Evolutionary conservation across 1,140 invertebrate genomes (phyloP).

Genomic region (Hormaphis cornu): DNA sequence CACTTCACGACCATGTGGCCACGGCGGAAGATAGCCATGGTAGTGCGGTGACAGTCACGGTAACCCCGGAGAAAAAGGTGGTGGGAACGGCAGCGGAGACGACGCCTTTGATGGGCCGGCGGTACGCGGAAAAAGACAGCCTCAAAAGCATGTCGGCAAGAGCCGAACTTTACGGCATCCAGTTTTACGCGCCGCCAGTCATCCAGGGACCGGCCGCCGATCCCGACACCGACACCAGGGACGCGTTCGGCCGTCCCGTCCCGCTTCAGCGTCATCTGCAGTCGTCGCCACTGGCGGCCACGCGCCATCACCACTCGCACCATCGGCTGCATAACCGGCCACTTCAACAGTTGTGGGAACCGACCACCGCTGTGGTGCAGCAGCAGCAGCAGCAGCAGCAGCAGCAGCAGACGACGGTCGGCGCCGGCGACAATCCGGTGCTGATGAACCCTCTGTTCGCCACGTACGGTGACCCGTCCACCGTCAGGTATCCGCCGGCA

Average conservation of each 20-base stretch:
- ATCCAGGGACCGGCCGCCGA: neutral
- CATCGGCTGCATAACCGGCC: neutral
- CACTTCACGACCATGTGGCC: neutral
- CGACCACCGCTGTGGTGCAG: neutral
- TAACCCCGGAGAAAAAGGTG: neutral
- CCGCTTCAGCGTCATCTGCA: neutral
- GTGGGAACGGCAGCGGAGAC: neutral
- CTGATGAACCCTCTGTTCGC: neutral
- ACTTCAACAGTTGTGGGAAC: neutral
- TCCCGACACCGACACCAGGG: neutral
- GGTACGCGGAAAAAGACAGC: conserved; percentile 6
- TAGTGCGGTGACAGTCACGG: neutral
- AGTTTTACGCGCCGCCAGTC: neutral
- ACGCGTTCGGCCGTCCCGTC: neutral
- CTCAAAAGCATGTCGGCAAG: neutral
- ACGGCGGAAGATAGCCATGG: no score
- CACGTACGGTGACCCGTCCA: neutral
- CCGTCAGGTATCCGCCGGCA: neutral
- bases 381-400: neutral
- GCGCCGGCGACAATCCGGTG: neutral
- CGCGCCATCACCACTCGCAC: neutral
- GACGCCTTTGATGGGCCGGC: neutral
- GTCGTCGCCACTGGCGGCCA: neutral
- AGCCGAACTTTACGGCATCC: neutral
- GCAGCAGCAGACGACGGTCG: neutral